Evolutionary conservation across 2,797 vertebrate species (phyloP).

Genomic region (Threskiornis aethiopicus): DNA sequence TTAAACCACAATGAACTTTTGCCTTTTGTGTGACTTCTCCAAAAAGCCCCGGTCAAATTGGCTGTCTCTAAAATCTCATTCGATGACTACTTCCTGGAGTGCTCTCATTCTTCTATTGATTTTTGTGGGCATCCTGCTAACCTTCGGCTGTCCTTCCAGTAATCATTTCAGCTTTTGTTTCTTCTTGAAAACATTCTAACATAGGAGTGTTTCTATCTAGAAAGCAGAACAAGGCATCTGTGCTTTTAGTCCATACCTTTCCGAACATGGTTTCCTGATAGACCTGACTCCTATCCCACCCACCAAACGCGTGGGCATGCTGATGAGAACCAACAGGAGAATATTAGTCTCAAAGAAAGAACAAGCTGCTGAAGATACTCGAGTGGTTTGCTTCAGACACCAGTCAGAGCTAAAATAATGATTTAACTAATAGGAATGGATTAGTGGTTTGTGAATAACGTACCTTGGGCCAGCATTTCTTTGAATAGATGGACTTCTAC

Average conservation of each 20-base stretch:
- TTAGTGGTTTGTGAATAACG: background rate
- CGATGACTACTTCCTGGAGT: background rate
- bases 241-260: background rate
- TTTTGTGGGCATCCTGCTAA: background rate
- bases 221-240: background rate
- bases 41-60: background rate
- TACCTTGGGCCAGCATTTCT: background rate
- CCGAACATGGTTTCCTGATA: background rate
- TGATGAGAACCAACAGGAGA: background rate
- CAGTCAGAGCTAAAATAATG: background rate
- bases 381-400: background rate
- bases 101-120: background rate
- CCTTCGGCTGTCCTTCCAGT: background rate
- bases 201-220: background rate
- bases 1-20: background rate
- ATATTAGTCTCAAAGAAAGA: background rate
- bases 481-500: background rate
- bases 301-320: accelerated
- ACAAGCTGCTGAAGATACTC: background rate
- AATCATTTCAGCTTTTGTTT: background rate
- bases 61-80: background rate
- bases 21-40: background rate
- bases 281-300: background rate
- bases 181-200: background rate
- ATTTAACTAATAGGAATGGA: background rate